Base-by-base conservation (phyloP, 2,888 invertebrate species). In the Apomyelois bistriatella region DNA sequence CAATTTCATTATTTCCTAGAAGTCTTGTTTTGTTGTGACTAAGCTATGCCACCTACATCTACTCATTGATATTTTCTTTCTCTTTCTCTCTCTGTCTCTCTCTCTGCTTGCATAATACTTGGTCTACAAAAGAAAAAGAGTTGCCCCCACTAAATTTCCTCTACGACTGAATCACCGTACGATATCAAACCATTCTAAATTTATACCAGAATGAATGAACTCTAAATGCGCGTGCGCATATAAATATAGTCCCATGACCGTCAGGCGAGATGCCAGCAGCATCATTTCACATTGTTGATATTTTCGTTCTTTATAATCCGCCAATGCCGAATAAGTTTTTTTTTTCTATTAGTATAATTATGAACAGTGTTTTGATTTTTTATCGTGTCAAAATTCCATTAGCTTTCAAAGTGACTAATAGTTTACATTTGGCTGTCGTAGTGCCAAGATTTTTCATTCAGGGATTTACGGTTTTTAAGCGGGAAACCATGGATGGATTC, bases 121-220 rank as follows among this genome's bases (percentile, higher is more conserved):
- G n/a, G n/a, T n/a, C n/a, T n/a, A n/a, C n/a, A n/a, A n/a, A n/a
- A n/a, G n/a, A n/a, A n/a, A n/a, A n/a, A n/a, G n/a, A n/a, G n/a
- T n/a, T n/a, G n/a, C n/a, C n/a, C 7, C 32, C 2, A 9, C 1
- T 8, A 7, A 32, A 32, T 1, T 32, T 9, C 10, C 1, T 1
- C 56, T 60, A 61, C 62, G 61, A 67, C 64, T 67, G 66, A 63
- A 58, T 60, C 38, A 55, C 58, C 63, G 52, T 63, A 61, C 66
- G 62, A 69, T 67, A 70, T 69, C 64, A 71, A 70, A 66, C 68
- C 62, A 63, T 74, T 79, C 82, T 80, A 81, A 72, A 73, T 77
- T 72, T 79, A 79, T 75, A 73, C 61, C 56, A 62, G 79, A 79
- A 83, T 87, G 85, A 86, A 86, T 86, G 85, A 86, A 86, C 85